These are phyloP conservation scores for Megaceryle maxima DNA, from an alignment of 2,113 vertebrate species.

Conservation along the genomic window DNA sequence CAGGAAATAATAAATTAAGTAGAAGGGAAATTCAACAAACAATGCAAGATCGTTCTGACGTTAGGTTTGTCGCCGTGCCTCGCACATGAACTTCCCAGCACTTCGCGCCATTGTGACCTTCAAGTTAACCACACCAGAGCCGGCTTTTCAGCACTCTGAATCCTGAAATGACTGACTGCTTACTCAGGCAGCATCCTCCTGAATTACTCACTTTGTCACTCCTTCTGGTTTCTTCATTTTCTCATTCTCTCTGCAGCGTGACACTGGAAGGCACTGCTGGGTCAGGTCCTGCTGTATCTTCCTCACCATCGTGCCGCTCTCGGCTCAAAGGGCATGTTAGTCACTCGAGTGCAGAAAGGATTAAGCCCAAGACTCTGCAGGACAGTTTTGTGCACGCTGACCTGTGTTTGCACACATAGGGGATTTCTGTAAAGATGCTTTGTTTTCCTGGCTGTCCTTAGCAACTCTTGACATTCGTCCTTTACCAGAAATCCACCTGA, in stretches of 20 bases:
- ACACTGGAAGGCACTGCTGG: neutral
- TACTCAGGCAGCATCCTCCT: neutral
- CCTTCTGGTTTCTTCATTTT: neutral
- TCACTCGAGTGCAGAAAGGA: neutral
- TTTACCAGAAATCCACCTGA: neutral
- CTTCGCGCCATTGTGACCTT: neutral
- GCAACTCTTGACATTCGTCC: neutral
- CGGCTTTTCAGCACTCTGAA: neutral
- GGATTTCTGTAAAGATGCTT: neutral
- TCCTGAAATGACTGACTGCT: constrained; percentile 36
- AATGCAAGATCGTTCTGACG: neutral
- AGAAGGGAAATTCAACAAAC: neutral
- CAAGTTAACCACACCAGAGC: neutral
- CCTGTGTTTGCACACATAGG: rapidly evolving
- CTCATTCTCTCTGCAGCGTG: neutral
- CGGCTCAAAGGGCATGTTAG: neutral
- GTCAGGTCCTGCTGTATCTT: neutral
- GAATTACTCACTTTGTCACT: neutral
- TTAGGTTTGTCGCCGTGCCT: neutral
- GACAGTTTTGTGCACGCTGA: neutral
- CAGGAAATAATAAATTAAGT: neutral
- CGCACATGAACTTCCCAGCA: constrained; percentile 26
- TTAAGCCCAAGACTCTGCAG: neutral
- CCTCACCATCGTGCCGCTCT: neutral
- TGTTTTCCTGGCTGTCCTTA: neutral